Evolutionary conservation across 2,888 invertebrate species (phyloP), one percentile per base, ranked within the genome.

Genomic region (Cantharis lateralis): DNA sequence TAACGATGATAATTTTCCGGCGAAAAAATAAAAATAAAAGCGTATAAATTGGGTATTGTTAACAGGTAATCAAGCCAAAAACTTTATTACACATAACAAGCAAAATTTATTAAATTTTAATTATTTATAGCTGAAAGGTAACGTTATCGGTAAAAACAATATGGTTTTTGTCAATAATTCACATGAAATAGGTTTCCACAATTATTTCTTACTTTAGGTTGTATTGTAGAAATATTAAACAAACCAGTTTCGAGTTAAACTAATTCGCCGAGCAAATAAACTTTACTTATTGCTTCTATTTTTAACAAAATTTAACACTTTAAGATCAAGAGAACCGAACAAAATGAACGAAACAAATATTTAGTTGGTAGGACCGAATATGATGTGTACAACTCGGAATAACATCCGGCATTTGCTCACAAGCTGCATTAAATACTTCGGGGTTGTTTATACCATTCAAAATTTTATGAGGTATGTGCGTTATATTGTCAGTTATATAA

Each of bases 201-300:
- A 66, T 26, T 11, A 68, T 26, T 68, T 68, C 20, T 24, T 68
- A 24, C 26, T n/a, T n/a, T 18, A 68, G 13, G 32, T 63, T 75
- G 72, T 63, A 69, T 72, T 72, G 64, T n/a, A 48, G 48, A 48
- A 48, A 48, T 48, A n/a, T 48, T n/a, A n/a, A 48, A n/a, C n/a
- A 73, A 76, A 68, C 64, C 20, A 20, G 72, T 73, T 72, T 73
- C 15, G 28, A 74, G 71, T 84, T 81, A 82, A 84, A 85, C 85
- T 85, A 85, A 86, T 86, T 86, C 83, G 83, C 77, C 82, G 82
- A 82, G 81, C 83, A 85, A 86, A 86, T 86, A 86, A 86, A 86
- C 86, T 79, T 26, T 64, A 82, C 84, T 84, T 84, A 86, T 85
- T 85, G 83, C 80, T 79, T 82, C 81, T 83, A 79, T 81, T 81